phyloP scores from a whole-genome alignment of 1,140 invertebrate genomes.

The Ips typographus region DNA sequence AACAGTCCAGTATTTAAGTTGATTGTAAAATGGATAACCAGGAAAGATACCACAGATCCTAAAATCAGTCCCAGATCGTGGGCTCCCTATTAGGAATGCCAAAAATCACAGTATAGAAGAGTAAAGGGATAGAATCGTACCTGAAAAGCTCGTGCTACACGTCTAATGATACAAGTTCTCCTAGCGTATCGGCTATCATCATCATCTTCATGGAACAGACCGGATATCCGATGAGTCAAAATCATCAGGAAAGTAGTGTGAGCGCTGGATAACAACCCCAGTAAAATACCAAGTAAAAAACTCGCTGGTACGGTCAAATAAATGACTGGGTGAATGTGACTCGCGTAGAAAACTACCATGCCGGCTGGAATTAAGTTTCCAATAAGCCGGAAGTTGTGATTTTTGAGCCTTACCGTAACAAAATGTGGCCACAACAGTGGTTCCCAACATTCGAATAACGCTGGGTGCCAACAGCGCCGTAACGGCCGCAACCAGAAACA shows the following conservation, averaged over 20 bases:
- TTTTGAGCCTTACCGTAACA: conserved; percentile 32
- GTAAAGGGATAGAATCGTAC: conserved; percentile 22
- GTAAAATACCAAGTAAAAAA: conserved; percentile 59
- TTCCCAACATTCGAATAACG: conserved; percentile 58
- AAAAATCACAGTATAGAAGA: no score
- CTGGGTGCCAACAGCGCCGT: conserved; percentile 58
- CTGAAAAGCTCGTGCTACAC: conserved; percentile 54
- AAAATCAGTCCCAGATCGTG: conserved; percentile 61
- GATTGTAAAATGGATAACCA: conserved; percentile 54
- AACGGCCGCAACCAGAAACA: conserved; percentile 58
- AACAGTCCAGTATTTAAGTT: conserved; percentile 13
- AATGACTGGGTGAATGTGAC: conserved; percentile 64
- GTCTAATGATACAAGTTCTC: conserved; percentile 52
- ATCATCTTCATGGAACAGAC: conserved; percentile 58
- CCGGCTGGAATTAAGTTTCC: conserved; percentile 24
- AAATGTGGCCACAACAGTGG: conserved; percentile 55
- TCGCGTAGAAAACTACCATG: conserved; percentile 56
- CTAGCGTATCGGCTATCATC: conserved; percentile 49
- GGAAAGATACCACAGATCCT: conserved; percentile 55
- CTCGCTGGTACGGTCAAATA: conserved; percentile 63
- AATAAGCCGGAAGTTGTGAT: not conserved
- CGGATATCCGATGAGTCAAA: conserved; percentile 59
- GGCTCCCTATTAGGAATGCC: conserved; percentile 53
- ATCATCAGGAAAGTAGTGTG: conserved; percentile 61
- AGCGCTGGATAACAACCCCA: conserved; percentile 59